Evolutionary conservation across 1,140 invertebrate genomes (phyloP).

Genomic region (Maconellicoccus hirsutus): DNA sequence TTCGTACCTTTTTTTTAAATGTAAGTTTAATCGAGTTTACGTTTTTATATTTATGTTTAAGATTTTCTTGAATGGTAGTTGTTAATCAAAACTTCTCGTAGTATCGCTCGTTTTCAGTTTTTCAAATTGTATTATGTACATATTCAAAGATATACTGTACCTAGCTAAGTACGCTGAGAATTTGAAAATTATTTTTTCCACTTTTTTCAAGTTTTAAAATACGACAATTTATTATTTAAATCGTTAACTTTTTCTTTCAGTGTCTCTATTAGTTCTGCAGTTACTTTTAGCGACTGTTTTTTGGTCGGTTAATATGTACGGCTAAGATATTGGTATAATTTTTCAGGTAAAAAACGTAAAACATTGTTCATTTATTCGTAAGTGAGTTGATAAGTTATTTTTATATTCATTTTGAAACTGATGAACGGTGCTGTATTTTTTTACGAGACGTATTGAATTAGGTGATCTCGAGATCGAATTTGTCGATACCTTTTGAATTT

Average conservation of each 20-base stretch:
- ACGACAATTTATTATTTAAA: too few relatives aligned
- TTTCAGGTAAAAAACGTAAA: neutral
- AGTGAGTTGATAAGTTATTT: neutral
- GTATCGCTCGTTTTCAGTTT: too few relatives aligned
- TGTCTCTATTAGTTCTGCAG: too few relatives aligned
- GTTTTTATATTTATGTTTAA: neutral
- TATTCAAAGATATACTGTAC: too few relatives aligned
- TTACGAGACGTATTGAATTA: slow-evolving; percentile 1
- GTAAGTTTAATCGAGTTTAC: neutral
- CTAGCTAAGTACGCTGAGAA: too few relatives aligned
- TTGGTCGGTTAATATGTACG: too few relatives aligned
- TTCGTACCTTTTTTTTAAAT: neutral
- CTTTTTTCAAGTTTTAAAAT: too few relatives aligned
- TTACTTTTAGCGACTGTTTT: too few relatives aligned
- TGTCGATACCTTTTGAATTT: neutral
- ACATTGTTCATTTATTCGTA: neutral
- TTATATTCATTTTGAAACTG: neutral
- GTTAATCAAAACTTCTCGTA: neutral
- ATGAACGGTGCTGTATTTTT: slow-evolving; percentile 1
- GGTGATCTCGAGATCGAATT: neutral
- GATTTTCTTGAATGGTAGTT: neutral
- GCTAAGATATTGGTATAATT: neutral
- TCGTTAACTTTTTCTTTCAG: too few relatives aligned
- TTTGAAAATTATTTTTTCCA: too few relatives aligned
- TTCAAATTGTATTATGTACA: too few relatives aligned